phyloP scores from a whole-genome alignment of 2,888 invertebrate species.

The Caenorhabditis sulstoni region DNA sequence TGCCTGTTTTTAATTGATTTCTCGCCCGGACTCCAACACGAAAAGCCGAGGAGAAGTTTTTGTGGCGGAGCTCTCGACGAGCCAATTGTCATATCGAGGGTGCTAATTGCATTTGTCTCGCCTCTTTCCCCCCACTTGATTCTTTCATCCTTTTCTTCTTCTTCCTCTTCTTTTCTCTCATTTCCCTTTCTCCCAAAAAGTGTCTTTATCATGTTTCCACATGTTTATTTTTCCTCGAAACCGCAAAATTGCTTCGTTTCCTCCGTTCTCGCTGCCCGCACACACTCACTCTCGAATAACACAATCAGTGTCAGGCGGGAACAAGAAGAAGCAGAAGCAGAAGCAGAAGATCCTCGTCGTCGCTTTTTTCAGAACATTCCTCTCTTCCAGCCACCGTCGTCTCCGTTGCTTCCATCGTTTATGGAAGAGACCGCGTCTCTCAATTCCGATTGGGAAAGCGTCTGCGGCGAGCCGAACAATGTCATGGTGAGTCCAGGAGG shows the following conservation, averaged over 20 bases:
- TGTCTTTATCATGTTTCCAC: conserved; percentile 14
- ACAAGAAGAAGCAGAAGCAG: conserved; percentile 3
- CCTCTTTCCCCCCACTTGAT: conserved; percentile 10
- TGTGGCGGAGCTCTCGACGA: conserved; percentile 30
- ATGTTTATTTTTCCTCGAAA: conserved; percentile 41
- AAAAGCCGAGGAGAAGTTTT: conserved; percentile 29
- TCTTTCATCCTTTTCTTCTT: conserved; percentile 15
- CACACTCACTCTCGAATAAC: conserved; percentile 35
- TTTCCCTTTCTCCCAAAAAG: conserved; percentile 2
- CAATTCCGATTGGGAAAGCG: conserved; percentile 68
- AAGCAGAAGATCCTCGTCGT: conserved; percentile 15
- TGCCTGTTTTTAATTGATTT: conserved; percentile 53
- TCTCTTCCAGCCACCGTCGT: conserved; percentile 54
- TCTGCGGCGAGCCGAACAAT: conserved; percentile 57
- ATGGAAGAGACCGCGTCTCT: conserved; percentile 63
- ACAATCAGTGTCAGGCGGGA: conserved; percentile 42
- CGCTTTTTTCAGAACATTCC: conserved; percentile 47
- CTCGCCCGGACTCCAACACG: conserved; percentile 1
- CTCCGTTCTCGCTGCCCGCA: not conserved
- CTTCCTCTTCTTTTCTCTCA: not conserved
- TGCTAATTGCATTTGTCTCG: conserved; percentile 49
- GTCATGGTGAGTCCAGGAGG: conserved; percentile 25
- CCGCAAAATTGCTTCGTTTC: conserved; percentile 37
- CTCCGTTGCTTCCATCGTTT: conserved; percentile 56
- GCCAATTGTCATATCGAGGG: conserved; percentile 43